Conservation (phyloP, 2,797 vertebrate genomes). For the Hapalemur alaotrensis region DNA sequence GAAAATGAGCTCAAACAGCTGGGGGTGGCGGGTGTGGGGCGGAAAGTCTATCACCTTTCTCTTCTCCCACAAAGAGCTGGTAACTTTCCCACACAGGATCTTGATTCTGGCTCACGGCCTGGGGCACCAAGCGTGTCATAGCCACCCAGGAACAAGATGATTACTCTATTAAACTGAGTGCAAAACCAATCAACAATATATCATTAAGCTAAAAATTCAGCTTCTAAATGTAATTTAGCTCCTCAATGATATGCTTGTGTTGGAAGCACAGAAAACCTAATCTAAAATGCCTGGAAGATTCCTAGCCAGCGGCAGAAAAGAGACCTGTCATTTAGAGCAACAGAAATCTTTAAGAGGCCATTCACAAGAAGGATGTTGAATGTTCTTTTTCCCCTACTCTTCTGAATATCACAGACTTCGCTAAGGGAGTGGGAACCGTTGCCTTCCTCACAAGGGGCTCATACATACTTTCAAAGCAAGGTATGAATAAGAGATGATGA, state of each 20-base stretch:
- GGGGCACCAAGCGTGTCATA: neutral
- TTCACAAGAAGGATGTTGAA: neutral
- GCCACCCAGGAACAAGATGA: neutral
- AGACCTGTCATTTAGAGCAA: neutral
- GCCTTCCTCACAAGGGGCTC: neutral
- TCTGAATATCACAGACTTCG: neutral
- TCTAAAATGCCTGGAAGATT: neutral
- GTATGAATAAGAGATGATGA: neutral
- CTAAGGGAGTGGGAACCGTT: neutral
- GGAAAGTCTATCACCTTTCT: neutral
- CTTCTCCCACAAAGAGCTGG: neutral
- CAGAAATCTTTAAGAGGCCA: neutral
- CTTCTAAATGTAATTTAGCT: constrained; percentile 50
- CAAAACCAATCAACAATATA: constrained; percentile 56
- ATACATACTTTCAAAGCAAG: neutral
- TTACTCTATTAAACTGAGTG: constrained; percentile 53
- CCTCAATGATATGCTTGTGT: neutral
- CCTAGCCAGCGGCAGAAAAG: neutral
- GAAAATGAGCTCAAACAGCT: constrained; percentile 31
- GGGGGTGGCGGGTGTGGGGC: neutral
- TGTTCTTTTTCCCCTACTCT: too few species aligned
- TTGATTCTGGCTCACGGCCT: constrained; percentile 17
- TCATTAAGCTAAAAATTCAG: constrained; percentile 43
- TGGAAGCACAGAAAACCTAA: constrained; percentile 7
- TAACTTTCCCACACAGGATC: neutral